phyloP scores from a whole-genome alignment of 1,140 invertebrate species.

The Hyles euphorbiae region DNA sequence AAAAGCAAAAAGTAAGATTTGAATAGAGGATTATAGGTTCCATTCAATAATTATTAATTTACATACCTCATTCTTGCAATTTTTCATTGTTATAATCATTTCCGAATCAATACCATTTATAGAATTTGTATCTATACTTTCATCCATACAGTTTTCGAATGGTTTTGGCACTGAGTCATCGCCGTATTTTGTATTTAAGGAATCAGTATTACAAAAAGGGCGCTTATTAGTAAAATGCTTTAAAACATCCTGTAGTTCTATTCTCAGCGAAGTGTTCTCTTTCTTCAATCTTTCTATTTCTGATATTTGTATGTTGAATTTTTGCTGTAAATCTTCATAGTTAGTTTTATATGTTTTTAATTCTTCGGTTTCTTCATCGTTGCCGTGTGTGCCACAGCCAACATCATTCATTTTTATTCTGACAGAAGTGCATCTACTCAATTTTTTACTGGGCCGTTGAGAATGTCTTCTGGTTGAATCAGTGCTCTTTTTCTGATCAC shows the following conservation, averaged over 20 bases:
- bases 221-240: conserved; percentile 17
- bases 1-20: conserved; percentile 18
- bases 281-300: conserved; percentile 46
- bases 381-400: conserved; percentile 24
- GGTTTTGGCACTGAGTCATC: conserved; percentile 23
- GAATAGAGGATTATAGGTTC: no score
- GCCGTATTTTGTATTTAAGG: neutral
- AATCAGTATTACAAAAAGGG: neutral
- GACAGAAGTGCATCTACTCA: conserved; percentile 31
- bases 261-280: conserved; percentile 46
- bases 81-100: conserved; percentile 65
- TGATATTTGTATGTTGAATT: conserved; percentile 30
- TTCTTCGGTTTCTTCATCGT: conserved; percentile 21
- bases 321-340: conserved; percentile 35
- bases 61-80: conserved; percentile 50
- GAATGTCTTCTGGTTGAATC: neutral
- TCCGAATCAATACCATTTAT: conserved; percentile 49
- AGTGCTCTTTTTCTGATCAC: neutral
- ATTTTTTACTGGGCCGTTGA: conserved; percentile 16
- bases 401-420: conserved; percentile 29
- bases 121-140: conserved; percentile 13
- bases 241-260: conserved; percentile 35
- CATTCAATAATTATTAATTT: neutral
- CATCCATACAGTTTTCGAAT: conserved; percentile 31
- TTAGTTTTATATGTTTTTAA: conserved; percentile 29